Conservation (phyloP, 37 sponge, comb jelly and placozoan species). For the Amphimedon queenslandica region DNA sequence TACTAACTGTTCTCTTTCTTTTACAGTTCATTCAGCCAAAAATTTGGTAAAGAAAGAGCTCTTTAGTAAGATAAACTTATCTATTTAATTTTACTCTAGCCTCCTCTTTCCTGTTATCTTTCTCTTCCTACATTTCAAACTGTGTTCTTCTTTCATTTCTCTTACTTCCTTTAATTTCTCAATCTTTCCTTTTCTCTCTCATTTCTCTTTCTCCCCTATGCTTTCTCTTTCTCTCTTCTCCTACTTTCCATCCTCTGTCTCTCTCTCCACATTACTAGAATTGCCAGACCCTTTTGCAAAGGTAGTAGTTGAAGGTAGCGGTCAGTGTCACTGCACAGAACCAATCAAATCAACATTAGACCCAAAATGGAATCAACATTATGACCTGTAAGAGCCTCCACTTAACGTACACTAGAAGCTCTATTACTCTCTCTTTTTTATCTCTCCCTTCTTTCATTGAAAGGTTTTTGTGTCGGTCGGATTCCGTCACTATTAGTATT, state of each 20-base stretch:
- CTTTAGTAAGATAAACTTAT: conserved; percentile 70
- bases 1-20: background rate
- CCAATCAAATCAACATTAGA: conserved; percentile 76
- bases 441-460: background rate
- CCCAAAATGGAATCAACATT: conserved; percentile 96
- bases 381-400: conserved; percentile 78
- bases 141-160: too few species aligned
- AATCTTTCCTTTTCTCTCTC: background rate
- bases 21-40: conserved; percentile 89
- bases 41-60: conserved; percentile 83
- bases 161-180: background rate
- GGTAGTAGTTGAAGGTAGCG: conserved; percentile 90
- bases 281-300: conserved; percentile 94
- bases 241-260: too few species aligned
- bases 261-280: too few species aligned
- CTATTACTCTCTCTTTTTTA: background rate
- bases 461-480: conserved; percentile 74
- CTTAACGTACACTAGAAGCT: background rate
- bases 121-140: too few species aligned
- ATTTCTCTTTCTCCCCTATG: background rate
- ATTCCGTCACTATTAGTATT: conserved; percentile 73
- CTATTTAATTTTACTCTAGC: too few species aligned
- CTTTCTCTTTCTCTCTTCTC: background rate
- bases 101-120: too few species aligned
- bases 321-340: conserved; percentile 89